Evolutionary conservation across 2,797 vertebrate species (phyloP).

Genomic region (Acanthis flammea): DNA sequence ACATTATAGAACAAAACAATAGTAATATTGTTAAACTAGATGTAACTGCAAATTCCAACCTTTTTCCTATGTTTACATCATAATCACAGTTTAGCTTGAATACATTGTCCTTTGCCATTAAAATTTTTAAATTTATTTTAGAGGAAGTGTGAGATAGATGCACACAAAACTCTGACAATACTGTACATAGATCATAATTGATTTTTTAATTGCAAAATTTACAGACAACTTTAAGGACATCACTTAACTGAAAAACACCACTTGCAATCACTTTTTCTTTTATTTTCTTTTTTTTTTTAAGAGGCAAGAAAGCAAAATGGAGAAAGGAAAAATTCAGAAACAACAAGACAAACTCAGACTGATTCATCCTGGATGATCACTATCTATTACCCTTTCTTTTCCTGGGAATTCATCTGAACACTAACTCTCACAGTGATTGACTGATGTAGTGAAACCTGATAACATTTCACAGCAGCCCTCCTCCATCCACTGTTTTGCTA

Average conservation of each 20-base stretch:
- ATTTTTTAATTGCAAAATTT: neutral
- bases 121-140: neutral
- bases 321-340: neutral
- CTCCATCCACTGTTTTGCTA: neutral
- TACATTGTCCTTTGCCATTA: neutral
- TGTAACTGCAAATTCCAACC: neutral
- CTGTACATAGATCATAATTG: neutral
- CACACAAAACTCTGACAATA: neutral
- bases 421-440: neutral
- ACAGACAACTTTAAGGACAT: neutral
- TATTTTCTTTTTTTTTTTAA: neutral
- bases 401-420: neutral
- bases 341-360: neutral
- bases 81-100: neutral
- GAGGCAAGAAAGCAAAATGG: neutral
- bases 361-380: neutral
- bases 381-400: slow-evolving; percentile 2
- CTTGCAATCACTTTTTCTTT: neutral
- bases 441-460: neutral
- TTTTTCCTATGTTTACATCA: neutral
- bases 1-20: neutral
- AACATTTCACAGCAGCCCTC: neutral
- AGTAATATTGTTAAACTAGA: neutral
- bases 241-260: neutral
- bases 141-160: neutral